Percentiles rank a stretch among this genome's conserved stretches.
Evolutionary conservation across 2,797 vertebrate species (phyloP).

Genomic region (Rhinella marina): DNA sequence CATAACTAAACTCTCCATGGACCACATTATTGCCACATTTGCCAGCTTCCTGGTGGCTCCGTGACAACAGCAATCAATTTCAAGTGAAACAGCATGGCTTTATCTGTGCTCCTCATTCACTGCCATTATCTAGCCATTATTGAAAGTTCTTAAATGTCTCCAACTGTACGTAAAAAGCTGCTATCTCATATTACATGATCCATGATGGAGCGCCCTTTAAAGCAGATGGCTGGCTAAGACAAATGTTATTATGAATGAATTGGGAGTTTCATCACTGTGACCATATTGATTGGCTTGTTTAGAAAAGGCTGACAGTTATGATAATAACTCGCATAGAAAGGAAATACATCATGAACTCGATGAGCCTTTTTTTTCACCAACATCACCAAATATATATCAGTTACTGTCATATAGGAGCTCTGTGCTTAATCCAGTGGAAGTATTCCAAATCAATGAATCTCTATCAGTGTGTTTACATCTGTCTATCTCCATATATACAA

Average conservation of each 20-base stretch:
- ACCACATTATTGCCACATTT: slow-evolving; percentile 40
- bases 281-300: slow-evolving; percentile 39
- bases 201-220: slow-evolving; percentile 39
- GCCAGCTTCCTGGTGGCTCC: slow-evolving; percentile 27
- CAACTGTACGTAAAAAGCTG: slow-evolving; percentile 38
- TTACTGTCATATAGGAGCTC: not conserved
- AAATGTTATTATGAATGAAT: slow-evolving; percentile 42
- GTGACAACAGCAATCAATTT: slow-evolving; percentile 50
- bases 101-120: slow-evolving; percentile 17
- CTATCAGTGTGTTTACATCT: not conserved
- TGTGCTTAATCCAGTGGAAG: not conserved
- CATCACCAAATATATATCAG: not conserved
- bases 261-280: slow-evolving; percentile 14
- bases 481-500: not conserved
- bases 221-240: slow-evolving; percentile 46
- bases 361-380: not conserved
- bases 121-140: slow-evolving; percentile 31
- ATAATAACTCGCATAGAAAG: not conserved
- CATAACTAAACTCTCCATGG: slow-evolving; percentile 38
- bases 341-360: slow-evolving; percentile 8
- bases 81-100: slow-evolving; percentile 17
- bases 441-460: slow-evolving; percentile 5
- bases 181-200: slow-evolving; percentile 40
- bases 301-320: slow-evolving; percentile 32
- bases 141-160: slow-evolving; percentile 46